A percentile compares a stretch with the other conserved stretches of the same genome.
Conservation (phyloP, 2,888 invertebrate species). For the Alloplasta piceator region DNA sequence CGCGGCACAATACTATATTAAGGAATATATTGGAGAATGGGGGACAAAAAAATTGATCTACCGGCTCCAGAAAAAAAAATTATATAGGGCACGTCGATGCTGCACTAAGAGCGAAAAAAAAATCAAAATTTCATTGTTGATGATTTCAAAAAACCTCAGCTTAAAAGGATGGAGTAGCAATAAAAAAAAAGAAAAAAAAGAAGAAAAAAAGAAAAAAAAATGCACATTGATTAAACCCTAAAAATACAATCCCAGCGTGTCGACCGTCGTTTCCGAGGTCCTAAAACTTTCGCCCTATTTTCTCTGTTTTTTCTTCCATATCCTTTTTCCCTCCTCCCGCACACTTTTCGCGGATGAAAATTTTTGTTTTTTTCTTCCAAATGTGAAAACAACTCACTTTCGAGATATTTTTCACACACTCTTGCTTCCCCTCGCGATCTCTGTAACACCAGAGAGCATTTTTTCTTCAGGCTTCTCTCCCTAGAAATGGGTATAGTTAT, state of each 20-base stretch:
- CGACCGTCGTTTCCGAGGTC: neutral
- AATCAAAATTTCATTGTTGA: neutral
- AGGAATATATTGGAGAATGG: too few species aligned
- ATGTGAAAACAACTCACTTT: slow-evolving; percentile 24
- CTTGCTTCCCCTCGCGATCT: neutral
- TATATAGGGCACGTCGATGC: neutral
- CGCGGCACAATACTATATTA: neutral
- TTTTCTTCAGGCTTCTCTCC: slow-evolving; percentile 16
- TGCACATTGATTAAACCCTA: neutral
- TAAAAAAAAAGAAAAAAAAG: neutral
- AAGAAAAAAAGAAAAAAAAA: neutral
- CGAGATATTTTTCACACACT: slow-evolving; percentile 4
- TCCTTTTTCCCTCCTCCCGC: slow-evolving; percentile 7
- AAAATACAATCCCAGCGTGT: neutral
- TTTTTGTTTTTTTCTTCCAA: neutral
- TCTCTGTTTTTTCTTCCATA: neutral
- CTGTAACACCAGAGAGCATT: too few species aligned
- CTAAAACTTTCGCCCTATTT: neutral
- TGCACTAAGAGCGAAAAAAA: neutral
- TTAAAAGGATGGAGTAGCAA: neutral
- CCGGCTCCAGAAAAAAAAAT: neutral
- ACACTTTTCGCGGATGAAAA: neutral
- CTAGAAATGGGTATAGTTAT: slow-evolving; percentile 17
- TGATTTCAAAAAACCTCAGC: neutral
- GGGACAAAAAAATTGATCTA: too few species aligned